Base-by-base conservation (phyloP, 1,140 invertebrate genomes). In the Brachionus sp. region DNA sequence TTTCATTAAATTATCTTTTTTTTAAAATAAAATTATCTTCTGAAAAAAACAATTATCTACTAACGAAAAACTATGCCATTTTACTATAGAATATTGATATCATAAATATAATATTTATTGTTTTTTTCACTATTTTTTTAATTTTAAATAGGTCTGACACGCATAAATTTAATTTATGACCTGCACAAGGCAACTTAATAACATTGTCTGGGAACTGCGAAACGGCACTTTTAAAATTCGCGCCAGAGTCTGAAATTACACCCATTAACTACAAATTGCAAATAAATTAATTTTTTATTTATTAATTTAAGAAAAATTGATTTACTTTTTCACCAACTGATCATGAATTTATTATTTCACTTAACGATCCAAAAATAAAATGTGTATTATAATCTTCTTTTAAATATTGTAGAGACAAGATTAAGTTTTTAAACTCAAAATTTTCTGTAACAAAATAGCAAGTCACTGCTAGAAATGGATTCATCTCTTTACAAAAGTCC, bases 151-250 rank as follows among this genome's bases (percentile, higher is more conserved):
- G 13, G 23, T 73, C 68, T 19, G 16, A 10, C 35, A 73, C 68
- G 12, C 68, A 73, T 44, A 73, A 29, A 44, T 73, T 73, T 73
- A 73, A 44, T 73, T 73, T 44, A 73, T 73, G 68, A 73, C 68
- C 68, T 44, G 68, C 13, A 73, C 68, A 73, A 44, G 68, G 37
- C 42, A 73, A 37, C 66, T 70, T 70, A 35, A 37, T 35, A 70
- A 70, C 66, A 70, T 37, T 5, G 35, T 35, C 35, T 39, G 66
- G 66, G 35, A 70, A 70, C 33, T 39, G 66, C 29, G 29, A 33
- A 37, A 70, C 66, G 5, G 66, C 66, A 70, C 29, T 35, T 70
- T 70, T 70, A 70, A 70, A 70, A 39, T 70, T 70, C n/a, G 66
- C 66, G 29, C 66, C 66, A 70, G 66, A 70, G 33, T 70, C 66